A percentile compares a stretch with the other conserved stretches of the same genome.
Evolutionary conservation across 2,113 vertebrate species (phyloP).

Genomic region (Rafetus swinhoei): DNA sequence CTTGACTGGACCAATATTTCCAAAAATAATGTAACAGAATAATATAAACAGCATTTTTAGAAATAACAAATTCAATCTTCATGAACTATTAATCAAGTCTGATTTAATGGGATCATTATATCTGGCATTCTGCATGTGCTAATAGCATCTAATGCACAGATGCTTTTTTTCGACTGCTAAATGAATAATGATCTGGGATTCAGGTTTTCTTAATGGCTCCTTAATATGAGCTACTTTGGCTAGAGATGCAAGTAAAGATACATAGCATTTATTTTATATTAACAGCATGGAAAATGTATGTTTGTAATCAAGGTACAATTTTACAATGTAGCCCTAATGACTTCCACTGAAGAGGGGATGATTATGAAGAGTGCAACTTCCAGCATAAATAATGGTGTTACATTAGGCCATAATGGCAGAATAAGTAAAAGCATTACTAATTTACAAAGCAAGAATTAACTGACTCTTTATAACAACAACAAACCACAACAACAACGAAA

Average conservation of each 20-base stretch:
- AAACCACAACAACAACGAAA: not conserved
- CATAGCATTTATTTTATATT: constrained; percentile 76
- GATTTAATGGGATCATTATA: constrained; percentile 81
- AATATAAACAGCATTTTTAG: constrained; percentile 69
- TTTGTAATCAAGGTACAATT: constrained; percentile 77
- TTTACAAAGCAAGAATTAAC: constrained; percentile 46
- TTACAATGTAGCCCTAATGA: constrained; percentile 65
- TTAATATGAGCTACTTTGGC: constrained; percentile 77
- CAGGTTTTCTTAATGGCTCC: constrained; percentile 76
- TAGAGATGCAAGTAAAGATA: constrained; percentile 70
- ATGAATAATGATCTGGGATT: constrained; percentile 79
- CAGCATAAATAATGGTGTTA: constrained; percentile 31
- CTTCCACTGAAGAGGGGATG: constrained; percentile 63
- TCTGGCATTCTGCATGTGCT: constrained; percentile 76
- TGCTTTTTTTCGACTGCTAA: constrained; percentile 69
- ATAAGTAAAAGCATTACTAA: constrained; percentile 33
- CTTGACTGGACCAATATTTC: constrained; percentile 49
- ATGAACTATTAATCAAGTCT: constrained; percentile 80
- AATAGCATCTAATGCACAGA: constrained; percentile 77
- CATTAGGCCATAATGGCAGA: constrained; percentile 29
- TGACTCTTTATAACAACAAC: not conserved
- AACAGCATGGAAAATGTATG: constrained; percentile 61
- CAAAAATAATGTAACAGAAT: constrained; percentile 41
- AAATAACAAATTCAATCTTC: constrained; percentile 75
- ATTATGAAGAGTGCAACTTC: constrained; percentile 60